Base-by-base conservation (phyloP, 2,888 invertebrate species). In the Calephelis perditalis region DNA sequence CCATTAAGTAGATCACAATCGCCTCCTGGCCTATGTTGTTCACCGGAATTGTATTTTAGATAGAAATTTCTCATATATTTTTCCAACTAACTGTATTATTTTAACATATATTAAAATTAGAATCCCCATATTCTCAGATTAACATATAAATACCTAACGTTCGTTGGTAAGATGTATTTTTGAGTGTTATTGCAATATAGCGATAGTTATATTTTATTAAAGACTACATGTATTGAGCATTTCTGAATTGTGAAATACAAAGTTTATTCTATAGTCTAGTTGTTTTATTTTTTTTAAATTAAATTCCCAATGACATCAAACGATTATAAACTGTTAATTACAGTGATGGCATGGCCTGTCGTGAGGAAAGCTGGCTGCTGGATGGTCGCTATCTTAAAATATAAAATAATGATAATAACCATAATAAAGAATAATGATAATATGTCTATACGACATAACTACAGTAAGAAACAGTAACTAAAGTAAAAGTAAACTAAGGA, bases 131-230 rank as follows among this genome's bases (percentile, higher is more conserved):
- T 65, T 65, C 63, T 65, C 65, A 59, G 57, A 65, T 57, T 63
- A 65, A 63, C 63, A 57, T 63, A 63, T 61, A 45, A 65, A 63
- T 63, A 63, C 59, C 57, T 65, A 63, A 65, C 60, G 57, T 58
- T 58, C 60, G 60, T 67, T 81, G 76, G 72, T 81, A 80, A 79
- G 80, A 77, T 85, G 86, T 88, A 88, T 89, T 88, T 88, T 88
- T 79, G 85, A 81, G 82, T 87, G 87, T 89, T 88, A 86, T 88
- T 83, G 77, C 77, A 71, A 68, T 75, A 79, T 86, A 86, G 84
- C 75, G 73, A 84, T 85, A 86, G 84, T 81, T 83, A 79, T 90
- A 88, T 90, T 89, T 87, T 89, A 88, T 85, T 85, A 87, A 84
- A 78, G 73, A 81, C 81, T 83, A 85, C 81, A 80, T 86, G 84